phyloP scores from a whole-genome alignment of 2,797 vertebrate species.

The Paramormyrops hopkinsi region DNA sequence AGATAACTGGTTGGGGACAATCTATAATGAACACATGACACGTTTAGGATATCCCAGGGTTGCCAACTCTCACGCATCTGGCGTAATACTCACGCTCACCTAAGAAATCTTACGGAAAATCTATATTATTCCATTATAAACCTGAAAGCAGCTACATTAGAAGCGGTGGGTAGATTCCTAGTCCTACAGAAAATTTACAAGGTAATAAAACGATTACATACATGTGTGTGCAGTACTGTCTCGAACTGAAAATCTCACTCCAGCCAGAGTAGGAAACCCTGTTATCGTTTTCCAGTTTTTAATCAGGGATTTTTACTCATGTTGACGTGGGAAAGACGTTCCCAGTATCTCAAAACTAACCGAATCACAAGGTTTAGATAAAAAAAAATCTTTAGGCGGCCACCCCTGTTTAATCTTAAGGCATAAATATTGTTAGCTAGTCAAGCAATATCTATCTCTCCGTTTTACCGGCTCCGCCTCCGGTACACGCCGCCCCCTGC shows the following conservation, averaged over 20 bases:
- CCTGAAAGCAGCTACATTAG: neutral
- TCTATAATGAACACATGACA: neutral
- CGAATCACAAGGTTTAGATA: neutral
- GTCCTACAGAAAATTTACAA: neutral
- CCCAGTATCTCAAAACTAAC: neutral
- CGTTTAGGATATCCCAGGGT: neutral
- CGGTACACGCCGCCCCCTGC: conserved; percentile 48
- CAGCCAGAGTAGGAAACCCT: neutral
- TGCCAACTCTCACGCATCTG: no score
- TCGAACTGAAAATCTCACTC: neutral
- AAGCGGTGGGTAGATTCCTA: neutral
- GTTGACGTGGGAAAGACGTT: neutral
- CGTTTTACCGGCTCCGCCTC: conserved; percentile 20
- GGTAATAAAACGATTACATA: neutral
- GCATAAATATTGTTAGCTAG: neutral
- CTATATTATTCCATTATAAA: neutral
- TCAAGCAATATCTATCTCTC: neutral
- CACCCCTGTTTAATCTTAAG: neutral
- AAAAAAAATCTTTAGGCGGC: neutral
- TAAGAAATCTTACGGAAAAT: neutral
- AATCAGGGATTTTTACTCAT: neutral
- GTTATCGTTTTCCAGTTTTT: neutral
- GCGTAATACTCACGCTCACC: neutral
- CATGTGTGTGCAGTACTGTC: neutral
- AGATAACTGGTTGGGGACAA: neutral